Evolutionary conservation across 2,888 invertebrate genomes (phyloP).

Genomic region (Agapostemon virescens): DNA sequence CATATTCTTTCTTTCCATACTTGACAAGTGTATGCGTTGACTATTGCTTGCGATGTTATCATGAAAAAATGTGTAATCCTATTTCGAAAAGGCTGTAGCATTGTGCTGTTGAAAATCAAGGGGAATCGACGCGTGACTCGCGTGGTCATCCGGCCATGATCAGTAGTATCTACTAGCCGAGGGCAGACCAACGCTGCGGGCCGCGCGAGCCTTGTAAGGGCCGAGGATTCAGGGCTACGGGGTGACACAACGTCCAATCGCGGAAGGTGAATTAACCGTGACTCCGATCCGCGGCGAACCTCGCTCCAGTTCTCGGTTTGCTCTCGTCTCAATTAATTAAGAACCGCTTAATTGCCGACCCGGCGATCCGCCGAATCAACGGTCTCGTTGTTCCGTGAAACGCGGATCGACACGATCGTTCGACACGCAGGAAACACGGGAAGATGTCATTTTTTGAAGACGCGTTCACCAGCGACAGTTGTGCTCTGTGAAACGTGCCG

Average conservation of each 20-base stretch:
- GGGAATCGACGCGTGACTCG: background rate
- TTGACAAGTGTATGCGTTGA: too few relatives aligned
- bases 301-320: conserved; percentile 31
- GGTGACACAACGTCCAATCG: conserved; percentile 52
- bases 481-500: background rate
- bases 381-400: conserved; percentile 12
- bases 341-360: conserved; percentile 11
- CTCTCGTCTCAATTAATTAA: conserved; percentile 24
- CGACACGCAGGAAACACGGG: background rate
- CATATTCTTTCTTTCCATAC: too few relatives aligned
- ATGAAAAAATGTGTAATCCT: too few relatives aligned
- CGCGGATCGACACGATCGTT: background rate
- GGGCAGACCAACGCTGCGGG: conserved; percentile 8
- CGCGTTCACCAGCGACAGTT: background rate
- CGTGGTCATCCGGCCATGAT: conserved; percentile 7
- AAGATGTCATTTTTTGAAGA: background rate
- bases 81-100: background rate
- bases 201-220: conserved; percentile 27
- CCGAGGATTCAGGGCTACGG: conserved; percentile 27
- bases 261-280: conserved; percentile 57
- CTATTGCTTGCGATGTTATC: too few relatives aligned
- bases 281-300: conserved; percentile 32
- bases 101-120: background rate
- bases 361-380: conserved; percentile 5
- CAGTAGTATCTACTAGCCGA: background rate